A percentile compares a stretch with the other conserved stretches of the same genome.
phyloP scores from a whole-genome alignment of 2,113 vertebrate species.

The Fulmarus glacialis region DNA sequence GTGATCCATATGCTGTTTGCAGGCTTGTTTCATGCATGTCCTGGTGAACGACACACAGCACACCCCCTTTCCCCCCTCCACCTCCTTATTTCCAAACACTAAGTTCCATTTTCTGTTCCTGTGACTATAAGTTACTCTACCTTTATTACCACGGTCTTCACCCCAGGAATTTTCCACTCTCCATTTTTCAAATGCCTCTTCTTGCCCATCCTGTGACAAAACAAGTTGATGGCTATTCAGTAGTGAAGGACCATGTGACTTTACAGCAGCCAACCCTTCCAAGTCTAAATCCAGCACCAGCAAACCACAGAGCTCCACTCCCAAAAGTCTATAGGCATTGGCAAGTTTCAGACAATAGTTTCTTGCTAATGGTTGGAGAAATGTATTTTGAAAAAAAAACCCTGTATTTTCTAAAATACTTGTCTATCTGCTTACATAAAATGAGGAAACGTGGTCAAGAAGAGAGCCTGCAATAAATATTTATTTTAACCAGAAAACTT shows the following conservation, averaged over 20 bases:
- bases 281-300: background rate
- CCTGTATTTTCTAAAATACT: background rate
- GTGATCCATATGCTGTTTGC: background rate
- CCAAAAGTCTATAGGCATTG: background rate
- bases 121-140: constrained; percentile 61
- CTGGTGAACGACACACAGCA: background rate
- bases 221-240: background rate
- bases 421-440: background rate
- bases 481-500: background rate
- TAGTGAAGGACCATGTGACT: background rate
- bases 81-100: background rate
- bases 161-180: constrained; percentile 98
- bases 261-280: background rate
- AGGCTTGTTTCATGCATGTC: background rate
- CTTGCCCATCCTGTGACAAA: constrained; percentile 81
- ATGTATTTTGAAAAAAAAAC: background rate
- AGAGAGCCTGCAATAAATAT: background rate
- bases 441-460: background rate
- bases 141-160: constrained; percentile 96
- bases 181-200: constrained; percentile 89
- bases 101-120: background rate
- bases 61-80: background rate
- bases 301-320: background rate
- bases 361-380: background rate
- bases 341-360: background rate